Conservation (phyloP, 2,797 vertebrate genomes). For the Urosaurus nigricauda region DNA sequence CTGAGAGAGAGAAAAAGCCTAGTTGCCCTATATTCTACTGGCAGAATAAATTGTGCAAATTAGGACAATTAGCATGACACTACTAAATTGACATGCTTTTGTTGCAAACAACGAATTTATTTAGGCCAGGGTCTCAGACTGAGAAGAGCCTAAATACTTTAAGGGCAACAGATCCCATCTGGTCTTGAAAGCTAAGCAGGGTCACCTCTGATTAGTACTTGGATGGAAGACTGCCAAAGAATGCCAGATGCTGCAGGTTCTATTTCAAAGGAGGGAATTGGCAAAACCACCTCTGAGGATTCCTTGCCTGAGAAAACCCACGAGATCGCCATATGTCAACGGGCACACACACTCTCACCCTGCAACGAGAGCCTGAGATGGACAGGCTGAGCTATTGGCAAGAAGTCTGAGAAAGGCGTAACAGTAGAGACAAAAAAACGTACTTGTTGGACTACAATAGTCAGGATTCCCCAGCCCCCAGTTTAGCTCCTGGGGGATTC, state of each 20-base stretch:
- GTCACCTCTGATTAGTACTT: no score
- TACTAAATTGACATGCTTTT: not conserved
- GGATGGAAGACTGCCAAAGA: no score
- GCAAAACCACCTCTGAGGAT: no score
- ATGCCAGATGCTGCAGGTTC: no score
- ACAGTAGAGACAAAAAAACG: no score
- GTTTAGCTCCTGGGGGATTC: not conserved
- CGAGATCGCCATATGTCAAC: no score
- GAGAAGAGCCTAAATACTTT: no score
- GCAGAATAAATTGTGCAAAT: constrained; percentile 11
- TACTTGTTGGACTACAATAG: not conserved
- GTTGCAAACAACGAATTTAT: not conserved
- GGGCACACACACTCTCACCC: not conserved
- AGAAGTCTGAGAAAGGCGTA: not conserved
- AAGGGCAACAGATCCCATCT: no score
- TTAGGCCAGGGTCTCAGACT: not conserved
- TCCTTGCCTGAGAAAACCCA: no score
- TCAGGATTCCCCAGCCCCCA: not conserved
- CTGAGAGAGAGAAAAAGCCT: constrained; percentile 1
- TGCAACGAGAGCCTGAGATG: not conserved
- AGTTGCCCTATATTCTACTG: not conserved
- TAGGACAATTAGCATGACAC: not conserved
- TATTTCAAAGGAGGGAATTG: no score
- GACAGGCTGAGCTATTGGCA: not conserved
- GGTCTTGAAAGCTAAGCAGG: no score